These are phyloP conservation scores for Florisuga fusca DNA, from an alignment of 2,797 vertebrate species.

Conservation along the genomic window DNA sequence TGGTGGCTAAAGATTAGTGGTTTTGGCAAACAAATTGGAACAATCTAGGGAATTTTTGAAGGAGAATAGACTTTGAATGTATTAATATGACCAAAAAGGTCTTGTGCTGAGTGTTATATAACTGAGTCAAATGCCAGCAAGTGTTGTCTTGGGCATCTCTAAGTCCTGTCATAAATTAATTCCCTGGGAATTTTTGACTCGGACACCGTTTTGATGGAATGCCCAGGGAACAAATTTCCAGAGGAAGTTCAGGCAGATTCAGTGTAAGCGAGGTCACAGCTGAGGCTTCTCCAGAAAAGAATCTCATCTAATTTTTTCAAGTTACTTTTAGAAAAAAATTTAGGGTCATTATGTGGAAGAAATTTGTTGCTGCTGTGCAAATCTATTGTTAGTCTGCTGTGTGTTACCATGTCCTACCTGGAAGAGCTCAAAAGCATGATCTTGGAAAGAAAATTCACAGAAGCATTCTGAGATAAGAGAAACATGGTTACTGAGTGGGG, in stretches of 20 bases:
- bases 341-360: background rate
- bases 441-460: background rate
- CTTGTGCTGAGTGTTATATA: background rate
- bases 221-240: background rate
- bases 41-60: background rate
- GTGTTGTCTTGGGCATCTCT: background rate
- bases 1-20: background rate
- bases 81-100: background rate
- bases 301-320: background rate
- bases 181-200: background rate
- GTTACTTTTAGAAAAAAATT: background rate
- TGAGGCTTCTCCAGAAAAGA: background rate
- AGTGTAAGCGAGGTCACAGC: background rate
- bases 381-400: background rate
- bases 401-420: background rate
- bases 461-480: background rate
- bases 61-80: background rate
- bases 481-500: rapidly evolving
- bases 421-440: background rate
- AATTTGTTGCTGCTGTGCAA: background rate
- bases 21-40: background rate
- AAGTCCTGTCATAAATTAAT: background rate
- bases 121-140: background rate
- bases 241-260: background rate
- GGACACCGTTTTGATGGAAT: background rate